Evolutionary conservation across 2,113 vertebrate species (phyloP).

Genomic region (Onychorhynchus coronatus): DNA sequence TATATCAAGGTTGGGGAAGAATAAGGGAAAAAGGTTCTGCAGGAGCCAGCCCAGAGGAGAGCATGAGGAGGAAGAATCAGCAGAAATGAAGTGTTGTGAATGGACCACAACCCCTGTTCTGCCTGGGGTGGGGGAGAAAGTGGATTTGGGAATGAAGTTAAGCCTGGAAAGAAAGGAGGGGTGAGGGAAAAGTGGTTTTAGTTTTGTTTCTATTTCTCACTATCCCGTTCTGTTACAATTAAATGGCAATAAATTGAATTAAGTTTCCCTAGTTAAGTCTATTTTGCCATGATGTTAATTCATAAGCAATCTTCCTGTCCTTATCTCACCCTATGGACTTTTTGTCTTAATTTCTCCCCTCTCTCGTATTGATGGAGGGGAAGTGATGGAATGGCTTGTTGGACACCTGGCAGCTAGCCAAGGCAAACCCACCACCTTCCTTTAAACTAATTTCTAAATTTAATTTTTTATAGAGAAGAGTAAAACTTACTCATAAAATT

Average conservation of each 20-base stretch:
- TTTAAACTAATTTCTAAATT: neutral
- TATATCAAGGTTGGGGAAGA: neutral
- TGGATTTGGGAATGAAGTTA: neutral
- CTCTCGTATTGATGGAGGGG: neutral
- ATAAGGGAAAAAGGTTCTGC: neutral
- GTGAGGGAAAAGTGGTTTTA: neutral
- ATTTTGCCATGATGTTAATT: neutral
- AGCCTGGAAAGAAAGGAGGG: neutral
- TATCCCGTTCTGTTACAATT: neutral
- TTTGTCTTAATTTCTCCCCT: neutral
- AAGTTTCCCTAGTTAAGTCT: neutral
- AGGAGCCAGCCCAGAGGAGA: neutral
- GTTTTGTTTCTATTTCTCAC: neutral
- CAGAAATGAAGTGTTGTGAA: neutral
- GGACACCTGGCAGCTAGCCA: neutral
- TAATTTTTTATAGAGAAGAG: neutral
- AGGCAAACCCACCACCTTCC: neutral
- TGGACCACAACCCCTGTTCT: neutral
- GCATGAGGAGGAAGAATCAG: neutral
- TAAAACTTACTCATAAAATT: neutral
- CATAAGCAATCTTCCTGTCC: neutral
- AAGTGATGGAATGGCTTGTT: neutral
- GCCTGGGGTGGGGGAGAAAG: rapidly evolving
- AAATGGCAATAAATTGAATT: neutral
- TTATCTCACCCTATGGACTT: neutral